Percentiles rank a stretch among this genome's conserved stretches.
phyloP scores from a whole-genome alignment of 2,888 invertebrate genomes.

The Acleris laterana region DNA sequence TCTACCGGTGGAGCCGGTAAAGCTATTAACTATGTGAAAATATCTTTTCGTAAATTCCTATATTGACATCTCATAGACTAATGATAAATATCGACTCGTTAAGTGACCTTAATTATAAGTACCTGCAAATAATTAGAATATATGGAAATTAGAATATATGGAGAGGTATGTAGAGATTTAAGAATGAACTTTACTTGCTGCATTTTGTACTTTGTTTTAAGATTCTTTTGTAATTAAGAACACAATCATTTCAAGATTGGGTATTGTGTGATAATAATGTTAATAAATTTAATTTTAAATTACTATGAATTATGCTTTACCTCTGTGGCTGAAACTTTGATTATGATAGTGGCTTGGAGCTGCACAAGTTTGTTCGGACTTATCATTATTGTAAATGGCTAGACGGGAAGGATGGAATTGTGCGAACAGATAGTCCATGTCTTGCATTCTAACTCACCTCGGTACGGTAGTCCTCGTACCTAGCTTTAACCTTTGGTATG shows the following conservation, averaged over 20 bases:
- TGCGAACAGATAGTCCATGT: too few species aligned
- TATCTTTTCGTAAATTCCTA: slow-evolving; percentile 30
- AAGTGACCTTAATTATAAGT: slow-evolving; percentile 38
- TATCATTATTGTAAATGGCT: too few species aligned
- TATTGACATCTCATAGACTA: slow-evolving; percentile 34
- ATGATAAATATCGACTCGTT: slow-evolving; percentile 14
- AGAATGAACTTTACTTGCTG: slow-evolving; percentile 27
- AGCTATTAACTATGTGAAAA: slow-evolving; percentile 22
- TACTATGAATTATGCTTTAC: not conserved
- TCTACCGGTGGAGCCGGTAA: slow-evolving; percentile 40
- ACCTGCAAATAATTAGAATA: slow-evolving; percentile 30
- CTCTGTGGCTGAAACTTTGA: not conserved
- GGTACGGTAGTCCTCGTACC: too few species aligned
- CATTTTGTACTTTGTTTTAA: slow-evolving; percentile 27
- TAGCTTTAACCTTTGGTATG: too few species aligned
- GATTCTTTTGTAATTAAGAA: not conserved
- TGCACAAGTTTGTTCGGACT: too few species aligned
- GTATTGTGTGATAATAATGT: slow-evolving; percentile 34
- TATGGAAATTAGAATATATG: slow-evolving; percentile 27
- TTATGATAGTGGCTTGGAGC: too few species aligned
- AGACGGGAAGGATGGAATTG: too few species aligned
- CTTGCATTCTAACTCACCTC: too few species aligned
- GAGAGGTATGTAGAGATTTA: slow-evolving; percentile 10
- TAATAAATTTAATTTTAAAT: slow-evolving; percentile 27
- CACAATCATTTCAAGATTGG: slow-evolving; percentile 27